A percentile compares a stretch with the other conserved stretches of the same genome.
Evolutionary conservation across 2,113 vertebrate species (phyloP).

Genomic region (Megaleporinus macrocephalus): DNA sequence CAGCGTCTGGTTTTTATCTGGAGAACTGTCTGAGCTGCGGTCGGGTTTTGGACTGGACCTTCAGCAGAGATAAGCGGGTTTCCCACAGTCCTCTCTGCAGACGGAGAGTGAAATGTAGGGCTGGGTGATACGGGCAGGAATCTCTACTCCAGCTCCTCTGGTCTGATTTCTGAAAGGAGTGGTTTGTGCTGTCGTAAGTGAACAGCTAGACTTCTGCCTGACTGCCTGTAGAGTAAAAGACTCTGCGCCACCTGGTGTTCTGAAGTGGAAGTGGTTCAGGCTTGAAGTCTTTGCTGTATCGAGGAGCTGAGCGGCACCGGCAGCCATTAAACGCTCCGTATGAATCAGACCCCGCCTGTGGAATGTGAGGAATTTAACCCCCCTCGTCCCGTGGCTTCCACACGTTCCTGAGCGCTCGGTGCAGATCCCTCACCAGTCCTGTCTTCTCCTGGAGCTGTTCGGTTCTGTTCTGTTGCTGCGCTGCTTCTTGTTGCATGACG

Average conservation of each 20-base stretch:
- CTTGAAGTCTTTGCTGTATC: not conserved
- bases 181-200: not conserved
- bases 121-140: not conserved
- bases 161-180: no score
- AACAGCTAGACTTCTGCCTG: not conserved
- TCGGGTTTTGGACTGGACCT: not conserved
- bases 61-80: not conserved
- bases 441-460: not conserved
- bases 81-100: not conserved
- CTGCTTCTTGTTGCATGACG: not conserved
- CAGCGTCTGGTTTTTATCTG: not conserved
- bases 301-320: no score
- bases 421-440: not conserved
- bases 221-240: not conserved
- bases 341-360: no score
- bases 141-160: no score
- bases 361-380: no score
- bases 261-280: no score
- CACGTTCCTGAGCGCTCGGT: not conserved
- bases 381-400: not conserved
- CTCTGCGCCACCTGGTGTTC: no score
- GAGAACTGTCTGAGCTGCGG: not conserved
- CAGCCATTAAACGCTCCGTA: not conserved
- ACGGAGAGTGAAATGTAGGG: not conserved
- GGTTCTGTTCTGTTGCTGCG: not conserved